Evolutionary conservation across 1,140 invertebrate species (phyloP).

Genomic region (Phymorhynchus buccinoides): DNA sequence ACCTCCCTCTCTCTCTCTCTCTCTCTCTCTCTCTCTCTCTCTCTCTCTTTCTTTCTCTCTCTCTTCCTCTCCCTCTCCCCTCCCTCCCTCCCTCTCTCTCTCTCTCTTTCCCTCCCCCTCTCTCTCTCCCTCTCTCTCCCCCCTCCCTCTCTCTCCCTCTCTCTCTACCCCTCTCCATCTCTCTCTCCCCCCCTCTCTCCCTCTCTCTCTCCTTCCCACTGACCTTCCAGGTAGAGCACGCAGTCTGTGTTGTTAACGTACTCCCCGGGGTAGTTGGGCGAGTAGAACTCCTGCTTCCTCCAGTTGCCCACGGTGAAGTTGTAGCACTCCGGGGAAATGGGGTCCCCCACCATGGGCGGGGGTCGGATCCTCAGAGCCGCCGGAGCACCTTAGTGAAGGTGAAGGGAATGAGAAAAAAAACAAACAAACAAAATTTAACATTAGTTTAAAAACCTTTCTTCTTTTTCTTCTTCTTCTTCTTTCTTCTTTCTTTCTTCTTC

Average conservation of each 20-base stretch:
- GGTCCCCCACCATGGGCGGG: conserved; percentile 56
- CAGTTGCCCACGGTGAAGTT: conserved; percentile 65
- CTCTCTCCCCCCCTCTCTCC: background rate
- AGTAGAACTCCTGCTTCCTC: conserved; percentile 79
- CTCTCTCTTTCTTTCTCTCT: no score
- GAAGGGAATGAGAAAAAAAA: conserved; percentile 22
- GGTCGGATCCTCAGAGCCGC: conserved; percentile 47
- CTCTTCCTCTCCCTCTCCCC: conserved; percentile 12
- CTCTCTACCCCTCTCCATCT: conserved; percentile 14
- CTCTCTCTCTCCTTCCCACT: conserved; percentile 54
- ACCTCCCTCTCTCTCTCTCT: no score
- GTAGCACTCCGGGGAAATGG: conserved; percentile 53
- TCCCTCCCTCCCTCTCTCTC: background rate
- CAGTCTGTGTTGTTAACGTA: conserved; percentile 84
- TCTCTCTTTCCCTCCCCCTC: background rate
- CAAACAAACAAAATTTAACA: no score
- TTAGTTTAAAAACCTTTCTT: no score
- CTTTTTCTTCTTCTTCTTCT: no score
- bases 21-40: no score
- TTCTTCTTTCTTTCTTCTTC: no score
- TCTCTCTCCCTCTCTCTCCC: background rate
- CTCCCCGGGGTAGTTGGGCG: conserved; percentile 81
- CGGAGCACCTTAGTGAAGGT: conserved; percentile 30
- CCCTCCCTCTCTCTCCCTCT: background rate
- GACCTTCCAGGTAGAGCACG: conserved; percentile 81